Evolutionary conservation across 2,113 vertebrate genomes (phyloP), one percentile per base, ranked within the genome.

Genomic region (Chrysochloris asiatica): DNA sequence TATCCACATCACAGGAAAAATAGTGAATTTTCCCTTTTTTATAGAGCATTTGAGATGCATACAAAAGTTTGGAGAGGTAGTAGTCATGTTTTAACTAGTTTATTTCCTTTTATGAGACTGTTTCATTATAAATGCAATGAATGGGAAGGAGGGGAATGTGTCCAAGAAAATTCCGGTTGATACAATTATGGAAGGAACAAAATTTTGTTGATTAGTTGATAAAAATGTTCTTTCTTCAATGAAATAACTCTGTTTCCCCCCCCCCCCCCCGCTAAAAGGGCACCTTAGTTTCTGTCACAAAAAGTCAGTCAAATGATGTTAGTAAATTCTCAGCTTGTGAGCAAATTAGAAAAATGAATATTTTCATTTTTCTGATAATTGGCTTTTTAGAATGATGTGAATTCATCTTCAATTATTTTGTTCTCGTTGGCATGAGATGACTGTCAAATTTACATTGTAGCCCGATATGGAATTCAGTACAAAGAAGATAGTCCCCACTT

Each of bases 301-400:
- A 92, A 83, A 94, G 75, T 59, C 91, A 41, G 54, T 83, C 83
- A 61, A n/a, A 61, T 85, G 24, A 88, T 89, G 73, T 76, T 87
- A 88, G 85, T 95, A 82, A 95, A 95, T 86, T 92, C 73, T 6
- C 16, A 65, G 11, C 38, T 96, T 78, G 52, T n/a, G 95, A 94
- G 67, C 75, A 65, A 86, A 75, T 90, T 95, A 76, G 93, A 92
- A 95, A 95, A 89, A 82, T 13, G 47, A 52, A 50, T 48, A 14
- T 76, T 93, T 90, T 92, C 33, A 82, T 83, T 87, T 36, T 90
- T 33, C 21, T 21, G 26, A 21, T 80, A 50, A 73, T 19, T 43
- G 65, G 11, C 45, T 83, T 63, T 11, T 21, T 38, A 7, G 30
- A 61, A 36, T 56, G 89, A 83, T 9, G 7, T 94, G 88, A 89